Base-by-base conservation (phyloP, 2,797 vertebrate genomes). In the Sylvia borin region DNA sequence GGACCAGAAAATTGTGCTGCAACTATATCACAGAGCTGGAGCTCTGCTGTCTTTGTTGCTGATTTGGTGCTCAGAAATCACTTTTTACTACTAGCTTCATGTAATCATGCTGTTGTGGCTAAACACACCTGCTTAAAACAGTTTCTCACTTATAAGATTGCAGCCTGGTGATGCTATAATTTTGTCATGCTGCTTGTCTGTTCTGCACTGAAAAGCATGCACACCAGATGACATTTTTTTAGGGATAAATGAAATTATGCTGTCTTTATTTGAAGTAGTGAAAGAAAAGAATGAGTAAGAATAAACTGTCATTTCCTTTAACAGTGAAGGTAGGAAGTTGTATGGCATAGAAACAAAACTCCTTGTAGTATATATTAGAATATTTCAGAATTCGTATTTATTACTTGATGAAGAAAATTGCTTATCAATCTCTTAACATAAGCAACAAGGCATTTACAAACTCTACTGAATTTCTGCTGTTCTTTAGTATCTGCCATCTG, bases 211-310 rank as follows among this genome's bases (percentile, higher is more conserved):
- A 84, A 88, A 92, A 54, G 66, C 47, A 32, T 45, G 48, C 64
- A 66, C 42, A 47, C 61, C 20, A 81, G 73, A 64, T 85, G 85
- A 95, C 34, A 51, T 88, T 94, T 91, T 85, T 77, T 79, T 72
- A 67, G 66, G n/a, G 9, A 77, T 88, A 95, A 90, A 84, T 93
- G 64, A 93, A 87, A 85, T 71, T 0, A 75, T 64, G 53, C 27
- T 81, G 70, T 34, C 81, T 90, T 48, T 83, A 47, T 77, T 71
- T 80, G 21, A 88, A 92, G 27, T n/a, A 54, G 10, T 85, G 36
- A 75, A 94, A 90, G 76, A 74, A 94, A 85, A 85, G 32, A 76
- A 57, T 42, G 29, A 72, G 15, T 62, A 76, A 79, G 51, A 92
- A 73, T 60, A 55, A 90, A 70, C 24, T 43, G 43, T 38, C 9